Conservation (phyloP, 2,888 invertebrate species). For the Drosophila koepferae region DNA sequence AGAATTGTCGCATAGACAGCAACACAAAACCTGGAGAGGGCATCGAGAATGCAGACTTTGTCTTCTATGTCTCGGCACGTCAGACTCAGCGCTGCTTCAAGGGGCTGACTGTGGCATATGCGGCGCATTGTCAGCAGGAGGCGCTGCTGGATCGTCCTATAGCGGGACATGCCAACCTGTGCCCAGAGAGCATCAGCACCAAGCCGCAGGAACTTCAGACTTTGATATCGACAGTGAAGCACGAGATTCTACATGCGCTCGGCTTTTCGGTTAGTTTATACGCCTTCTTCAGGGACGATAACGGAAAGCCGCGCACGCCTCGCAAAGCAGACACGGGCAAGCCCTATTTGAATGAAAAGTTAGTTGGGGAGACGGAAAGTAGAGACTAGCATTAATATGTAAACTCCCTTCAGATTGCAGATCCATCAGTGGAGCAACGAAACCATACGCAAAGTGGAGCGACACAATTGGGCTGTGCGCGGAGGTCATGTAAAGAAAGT, state of each 20-base stretch:
- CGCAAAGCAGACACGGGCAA: constrained; percentile 93
- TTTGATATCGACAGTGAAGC: constrained; percentile 97
- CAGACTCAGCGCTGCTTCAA: constrained; percentile 96
- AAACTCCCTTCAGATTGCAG: constrained; percentile 88
- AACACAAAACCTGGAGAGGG: constrained; percentile 88
- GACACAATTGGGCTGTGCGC: constrained; percentile 91
- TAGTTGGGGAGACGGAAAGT: constrained; percentile 76
- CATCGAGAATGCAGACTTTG: constrained; percentile 94
- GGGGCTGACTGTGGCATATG: constrained; percentile 97
- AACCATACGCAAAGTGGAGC: constrained; percentile 91
- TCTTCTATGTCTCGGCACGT: constrained; percentile 98
- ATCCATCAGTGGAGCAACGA: constrained; percentile 97
- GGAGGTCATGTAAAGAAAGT: constrained; percentile 91
- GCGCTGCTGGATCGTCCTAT: constrained; percentile 97
- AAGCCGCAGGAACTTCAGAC: constrained; percentile 96
- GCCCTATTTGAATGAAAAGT: constrained; percentile 95
- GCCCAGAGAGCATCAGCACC: constrained; percentile 96
- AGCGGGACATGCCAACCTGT: constrained; percentile 99
- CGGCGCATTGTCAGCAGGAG: constrained; percentile 99
- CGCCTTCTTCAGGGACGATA: constrained; percentile 94
- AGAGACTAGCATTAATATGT: not conserved
- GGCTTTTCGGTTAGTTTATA: constrained; percentile 98
- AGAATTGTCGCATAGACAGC: constrained; percentile 89
- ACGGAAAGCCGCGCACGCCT: constrained; percentile 94
- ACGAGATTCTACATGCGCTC: constrained; percentile 98